phyloP scores from a whole-genome alignment of 2,113 vertebrate species.

The Nannobrachium achirus region DNA sequence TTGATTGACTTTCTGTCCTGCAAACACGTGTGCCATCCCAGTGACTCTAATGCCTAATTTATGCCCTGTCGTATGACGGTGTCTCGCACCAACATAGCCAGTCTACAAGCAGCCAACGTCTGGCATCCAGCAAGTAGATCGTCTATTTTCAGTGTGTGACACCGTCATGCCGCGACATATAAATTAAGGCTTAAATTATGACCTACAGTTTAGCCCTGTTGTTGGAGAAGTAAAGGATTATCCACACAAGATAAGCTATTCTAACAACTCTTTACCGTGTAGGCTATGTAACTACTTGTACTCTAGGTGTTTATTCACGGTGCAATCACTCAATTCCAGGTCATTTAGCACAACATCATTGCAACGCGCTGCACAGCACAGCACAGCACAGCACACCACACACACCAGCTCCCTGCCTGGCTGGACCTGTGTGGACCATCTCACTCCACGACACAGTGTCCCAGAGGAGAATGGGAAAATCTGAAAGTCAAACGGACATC shows the following conservation, averaged over 20 bases:
- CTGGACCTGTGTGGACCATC: conserved; percentile 10
- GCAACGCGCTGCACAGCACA: conserved; percentile 59
- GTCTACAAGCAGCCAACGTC: too few species aligned
- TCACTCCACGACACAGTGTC: conserved; percentile 56
- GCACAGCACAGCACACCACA: conserved; percentile 45
- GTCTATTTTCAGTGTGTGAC: too few species aligned
- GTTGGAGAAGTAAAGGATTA: too few species aligned
- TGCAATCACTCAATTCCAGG: conserved; percentile 60
- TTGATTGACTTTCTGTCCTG: neutral
- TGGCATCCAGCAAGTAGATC: too few species aligned
- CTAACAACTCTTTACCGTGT: conserved; percentile 34
- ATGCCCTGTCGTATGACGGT: neutral
- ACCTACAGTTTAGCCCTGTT: too few species aligned
- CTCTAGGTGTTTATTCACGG: conserved; percentile 63
- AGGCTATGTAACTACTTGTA: conserved; percentile 36
- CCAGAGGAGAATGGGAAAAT: conserved; percentile 88
- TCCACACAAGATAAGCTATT: too few species aligned
- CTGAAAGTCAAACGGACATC: conserved; percentile 90
- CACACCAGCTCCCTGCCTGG: conserved; percentile 51
- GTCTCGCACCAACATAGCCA: too few species aligned
- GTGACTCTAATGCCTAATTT: neutral
- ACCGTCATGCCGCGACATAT: too few species aligned
- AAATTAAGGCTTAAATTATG: too few species aligned
- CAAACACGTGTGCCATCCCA: neutral
- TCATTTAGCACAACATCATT: conserved; percentile 54